Evolutionary conservation across 2,888 invertebrate species (phyloP), one percentile per base, ranked within the genome.

Genomic region (Caenorhabditis auriculariae): DNA sequence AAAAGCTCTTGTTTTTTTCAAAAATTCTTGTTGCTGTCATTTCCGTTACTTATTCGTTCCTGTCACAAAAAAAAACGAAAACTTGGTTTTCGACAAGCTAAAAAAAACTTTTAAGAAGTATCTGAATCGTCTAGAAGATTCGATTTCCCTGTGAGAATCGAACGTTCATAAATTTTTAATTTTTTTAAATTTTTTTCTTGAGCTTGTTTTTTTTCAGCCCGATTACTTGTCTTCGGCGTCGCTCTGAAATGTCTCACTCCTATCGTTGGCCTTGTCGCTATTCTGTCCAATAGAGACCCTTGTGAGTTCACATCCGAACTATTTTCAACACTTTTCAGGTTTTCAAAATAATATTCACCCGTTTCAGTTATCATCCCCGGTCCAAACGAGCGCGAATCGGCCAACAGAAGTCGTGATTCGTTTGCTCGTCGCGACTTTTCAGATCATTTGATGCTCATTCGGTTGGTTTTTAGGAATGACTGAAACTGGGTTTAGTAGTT

Each of bases 191-290:
- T n/a, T n/a, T n/a, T n/a, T n/a, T n/a, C n/a, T n/a, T n/a, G n/a
- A n/a, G n/a, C n/a, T n/a, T n/a, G n/a, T n/a, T n/a, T 29, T 29
- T 12, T 57, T 57, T 57, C 52, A 58, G 61, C 67, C 4, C 93
- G 95, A 83, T 91, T 92, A 88, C 83, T 98, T 59, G 84, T 98
- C 0, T 92, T 91, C 82, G 88, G 91, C 1, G 88, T 92, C 38
- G 89, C 93, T 3, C 87, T 94, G 69, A 91, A 91, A 82, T 98
- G 96, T 82, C 84, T 94, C 32, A 92, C 93, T 82, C 94, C 95
- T 1, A 87, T 96, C 28, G 84, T 93, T 53, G 93, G 93, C 1
- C 89, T 98, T 38, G 91, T 91, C 0, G 90, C 93, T 80, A 88
- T 89, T 66, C 86, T 94, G 69, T 89, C 92, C 0, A 87, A 88